Base-by-base conservation (phyloP, 2,113 vertebrate species). In the Brachyhypopomus gauderio region DNA sequence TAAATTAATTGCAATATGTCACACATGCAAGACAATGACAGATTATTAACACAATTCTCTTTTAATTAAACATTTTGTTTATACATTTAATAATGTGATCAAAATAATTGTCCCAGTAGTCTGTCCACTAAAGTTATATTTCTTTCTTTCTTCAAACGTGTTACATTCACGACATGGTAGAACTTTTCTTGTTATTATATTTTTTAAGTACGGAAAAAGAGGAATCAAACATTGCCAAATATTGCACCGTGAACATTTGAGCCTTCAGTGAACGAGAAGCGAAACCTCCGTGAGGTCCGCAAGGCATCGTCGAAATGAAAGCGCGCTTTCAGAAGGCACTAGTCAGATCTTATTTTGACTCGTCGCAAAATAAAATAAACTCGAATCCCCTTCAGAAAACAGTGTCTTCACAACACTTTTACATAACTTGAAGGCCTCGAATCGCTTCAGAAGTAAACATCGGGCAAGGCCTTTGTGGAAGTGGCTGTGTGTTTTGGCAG, bases 251-350 rank as follows among this genome's bases (percentile, higher is more conserved):
- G 8, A 78, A 78, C 52, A 64, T 48, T 77, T 64, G 71, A 27
- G 36, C 76, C 82, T 48, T 70, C 22, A 27, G 69, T 56, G 55
- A n/a, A 62, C 72, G 75, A 34, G 38, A 71, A 62, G 8, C 27
- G 17, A 22, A 23, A 38, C 34, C 20, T 80, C 75, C 34, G 36
- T 66, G 41, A 64, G 7, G 9, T 77, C 74, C 58, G 23, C n/a
- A 70, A 76, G 75, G 63, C 79, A 75, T 70, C 45, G 69, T 58
- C 71, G 64, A 83, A 73, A 77, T 63, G 72, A 77, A 41, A 74
- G 41, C 25, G 79, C 81, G 75, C 59, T 72, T 78, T 81, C 36
- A 82, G 77, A 86, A 86, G 79, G 82, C 85, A 84, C 84, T 83
- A 79, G 71, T 77, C 70, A 38, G 60, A 78, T 81, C 82, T 83